Conservation (phyloP, 2,797 vertebrate species). For the Parauchenoglanis ngamensis region DNA sequence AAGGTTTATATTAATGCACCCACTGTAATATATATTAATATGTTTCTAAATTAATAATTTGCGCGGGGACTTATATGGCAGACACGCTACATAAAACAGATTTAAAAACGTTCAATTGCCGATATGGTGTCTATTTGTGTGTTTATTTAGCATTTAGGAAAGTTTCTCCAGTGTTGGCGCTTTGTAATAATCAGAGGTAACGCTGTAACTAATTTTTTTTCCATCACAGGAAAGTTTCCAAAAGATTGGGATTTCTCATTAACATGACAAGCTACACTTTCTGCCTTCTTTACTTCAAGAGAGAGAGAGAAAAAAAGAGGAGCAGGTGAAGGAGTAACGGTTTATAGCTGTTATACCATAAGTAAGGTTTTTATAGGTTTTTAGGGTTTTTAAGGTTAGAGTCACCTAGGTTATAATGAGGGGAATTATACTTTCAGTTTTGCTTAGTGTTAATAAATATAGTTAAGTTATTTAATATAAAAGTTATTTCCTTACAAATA, state of each 20-base stretch:
- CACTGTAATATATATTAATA: not conserved
- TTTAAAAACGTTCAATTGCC: not conserved
- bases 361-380: not conserved
- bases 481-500: not conserved
- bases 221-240: not conserved
- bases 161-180: not conserved
- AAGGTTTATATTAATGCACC: not conserved
- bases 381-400: not conserved
- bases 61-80: too few species aligned
- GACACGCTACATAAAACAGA: not conserved
- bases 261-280: not conserved
- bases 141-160: not conserved
- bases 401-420: not conserved
- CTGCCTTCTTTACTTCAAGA: not conserved
- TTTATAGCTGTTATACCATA: not conserved
- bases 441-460: not conserved
- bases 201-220: not conserved
- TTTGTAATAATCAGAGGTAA: not conserved
- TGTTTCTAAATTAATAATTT: not conserved
- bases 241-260: not conserved
- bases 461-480: not conserved
- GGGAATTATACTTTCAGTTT: not conserved
- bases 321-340: not conserved
- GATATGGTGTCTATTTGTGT: not conserved
- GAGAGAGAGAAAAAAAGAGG: not conserved